Percentiles rank a stretch among this genome's conserved stretches.
Evolutionary conservation across 1,140 invertebrate genomes (phyloP).

Genomic region (Panonychus citri): DNA sequence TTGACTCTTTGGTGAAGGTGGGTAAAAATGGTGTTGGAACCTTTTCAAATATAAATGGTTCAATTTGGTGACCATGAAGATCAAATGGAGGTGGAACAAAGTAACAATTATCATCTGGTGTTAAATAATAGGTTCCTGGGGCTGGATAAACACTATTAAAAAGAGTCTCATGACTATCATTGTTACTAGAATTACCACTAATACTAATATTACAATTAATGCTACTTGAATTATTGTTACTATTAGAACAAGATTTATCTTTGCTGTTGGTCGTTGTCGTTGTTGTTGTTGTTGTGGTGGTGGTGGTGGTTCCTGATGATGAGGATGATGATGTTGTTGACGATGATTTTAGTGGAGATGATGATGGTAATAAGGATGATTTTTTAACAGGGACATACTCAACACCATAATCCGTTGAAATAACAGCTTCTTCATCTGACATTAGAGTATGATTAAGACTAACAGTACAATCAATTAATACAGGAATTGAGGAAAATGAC

Average conservation of each 20-base stretch:
- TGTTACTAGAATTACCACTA: no score
- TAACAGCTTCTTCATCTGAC: not conserved
- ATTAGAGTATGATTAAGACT: not conserved
- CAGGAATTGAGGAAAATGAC: not conserved
- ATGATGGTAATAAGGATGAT: no score
- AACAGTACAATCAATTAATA: slow-evolving; percentile 1
- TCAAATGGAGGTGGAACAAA: slow-evolving; percentile 4
- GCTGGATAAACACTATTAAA: slow-evolving; percentile 8
- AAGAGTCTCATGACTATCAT: not conserved
- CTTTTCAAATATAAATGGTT: slow-evolving; percentile 1
- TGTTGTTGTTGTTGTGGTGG: not conserved
- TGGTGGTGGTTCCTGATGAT: not conserved
- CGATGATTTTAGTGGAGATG: not conserved
- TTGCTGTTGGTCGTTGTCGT: not conserved
- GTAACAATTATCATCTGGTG: slow-evolving; percentile 3
- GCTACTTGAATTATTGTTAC: not conserved
- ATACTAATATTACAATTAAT: not conserved
- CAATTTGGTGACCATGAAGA: not conserved
- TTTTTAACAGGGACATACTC: slow-evolving; percentile 1
- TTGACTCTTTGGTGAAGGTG: slow-evolving; percentile 22
- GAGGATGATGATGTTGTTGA: not conserved
- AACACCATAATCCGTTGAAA: slow-evolving; percentile 1
- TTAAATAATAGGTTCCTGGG: slow-evolving; percentile 5
- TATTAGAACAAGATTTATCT: not conserved
- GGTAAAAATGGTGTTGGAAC: slow-evolving; percentile 21